Conservation (phyloP, 2,888 invertebrate genomes). For the Encarsia formosa region DNA sequence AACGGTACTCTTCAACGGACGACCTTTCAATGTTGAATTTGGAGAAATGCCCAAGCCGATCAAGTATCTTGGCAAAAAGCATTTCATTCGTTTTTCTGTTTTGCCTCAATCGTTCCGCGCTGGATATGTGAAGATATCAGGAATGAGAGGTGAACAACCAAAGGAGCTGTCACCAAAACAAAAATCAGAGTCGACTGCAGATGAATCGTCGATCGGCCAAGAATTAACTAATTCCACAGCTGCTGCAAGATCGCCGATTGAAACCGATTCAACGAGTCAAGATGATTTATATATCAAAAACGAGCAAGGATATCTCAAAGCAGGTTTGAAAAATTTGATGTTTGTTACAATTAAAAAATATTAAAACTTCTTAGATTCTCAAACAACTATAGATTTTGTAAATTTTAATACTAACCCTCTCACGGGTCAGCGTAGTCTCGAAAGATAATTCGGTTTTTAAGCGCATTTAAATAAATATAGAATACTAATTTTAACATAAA, state of each 20-base stretch:
- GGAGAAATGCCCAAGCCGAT: constrained; percentile 81
- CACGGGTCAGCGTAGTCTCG: no score
- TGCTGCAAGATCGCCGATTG: constrained; percentile 22
- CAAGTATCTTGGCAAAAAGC: constrained; percentile 68
- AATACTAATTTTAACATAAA: not conserved
- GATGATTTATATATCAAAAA: constrained; percentile 32
- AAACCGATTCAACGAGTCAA: constrained; percentile 43
- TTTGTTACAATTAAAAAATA: no score
- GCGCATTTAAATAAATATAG: no score
- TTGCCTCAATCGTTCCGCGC: constrained; percentile 70
- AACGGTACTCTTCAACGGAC: constrained; percentile 75
- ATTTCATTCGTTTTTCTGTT: constrained; percentile 76
- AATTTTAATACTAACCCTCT: no score
- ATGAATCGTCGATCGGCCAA: constrained; percentile 15
- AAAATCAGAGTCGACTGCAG: constrained; percentile 10
- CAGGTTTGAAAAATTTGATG: no score
- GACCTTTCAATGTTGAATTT: constrained; percentile 74
- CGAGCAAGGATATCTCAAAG: no score
- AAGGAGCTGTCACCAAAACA: constrained; percentile 35
- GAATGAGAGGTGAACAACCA: constrained; percentile 65
- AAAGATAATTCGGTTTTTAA: no score
- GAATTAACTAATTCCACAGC: constrained; percentile 25
- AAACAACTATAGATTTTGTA: no score
- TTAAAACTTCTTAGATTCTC: no score
- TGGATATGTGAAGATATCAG: constrained; percentile 65